Evolutionary conservation across 2,888 invertebrate species (phyloP), one percentile per base, ranked within the genome.

Genomic region (Platerodrilus igneus): DNA sequence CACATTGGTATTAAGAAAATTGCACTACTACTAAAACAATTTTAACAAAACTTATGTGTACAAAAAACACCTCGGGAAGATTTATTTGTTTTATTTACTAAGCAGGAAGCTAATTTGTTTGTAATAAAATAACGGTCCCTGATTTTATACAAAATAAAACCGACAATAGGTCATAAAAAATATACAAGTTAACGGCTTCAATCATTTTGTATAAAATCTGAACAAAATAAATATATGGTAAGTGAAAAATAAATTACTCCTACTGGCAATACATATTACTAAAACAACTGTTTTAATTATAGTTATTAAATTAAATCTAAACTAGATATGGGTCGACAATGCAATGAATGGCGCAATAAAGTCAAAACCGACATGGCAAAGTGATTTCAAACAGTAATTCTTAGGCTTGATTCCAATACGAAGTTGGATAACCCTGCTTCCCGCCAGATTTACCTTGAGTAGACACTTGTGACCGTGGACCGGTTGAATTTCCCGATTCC

Each of bases 391-490:
- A 32, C 27, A 28, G 32, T 31, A 26, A 37, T 35, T 40, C 54
- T 63, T 77, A 78, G 68, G 78, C 76, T 60, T 76, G 75, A 60
- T 77, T 73, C 79, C 79, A 79, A 65, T 78, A 79, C 43, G 77
- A 77, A 63, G 74, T 73, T 58, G 75, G 74, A 70, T 80, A 81
- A 48, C 69, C 66, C 47, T 78, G 78, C 69, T 81, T 81, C 60
- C 74, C 73, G 37, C 70, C 70, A 18, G 68, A 58, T 56, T 77
- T 74, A 35, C 76, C 71, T 53, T 77, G 75, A 64, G 74, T 76
- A 28, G 69, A 65, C 34, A 65, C 60, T 60, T 74, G 74, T 41
- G 73, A 69, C 38, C 75, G 68, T 50, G 74, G 70, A 1, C 73
- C 73, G 41, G 72, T 63, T 64, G 57, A 71, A 66, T 55, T 70